Conservation (phyloP, 2,797 vertebrate genomes). For the Hoplostethus mediterraneus region DNA sequence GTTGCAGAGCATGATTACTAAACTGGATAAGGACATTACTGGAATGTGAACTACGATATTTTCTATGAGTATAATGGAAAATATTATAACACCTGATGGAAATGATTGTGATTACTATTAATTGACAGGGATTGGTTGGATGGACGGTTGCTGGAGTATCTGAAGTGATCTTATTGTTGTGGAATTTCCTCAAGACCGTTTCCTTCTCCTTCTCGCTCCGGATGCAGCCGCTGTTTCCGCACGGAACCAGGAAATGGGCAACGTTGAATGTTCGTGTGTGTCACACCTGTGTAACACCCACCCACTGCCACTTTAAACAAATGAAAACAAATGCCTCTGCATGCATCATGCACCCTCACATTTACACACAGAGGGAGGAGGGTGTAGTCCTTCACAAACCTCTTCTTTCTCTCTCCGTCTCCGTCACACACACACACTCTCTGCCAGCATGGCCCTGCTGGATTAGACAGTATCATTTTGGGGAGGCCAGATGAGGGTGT, state of each 20-base stretch:
- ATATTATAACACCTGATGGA: too few species aligned
- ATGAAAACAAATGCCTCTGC: constrained; percentile 17
- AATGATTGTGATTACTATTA: too few species aligned
- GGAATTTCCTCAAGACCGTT: constrained; percentile 36
- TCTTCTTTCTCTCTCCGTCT: constrained; percentile 9
- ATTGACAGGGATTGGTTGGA: not conserved
- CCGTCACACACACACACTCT: constrained; percentile 20
- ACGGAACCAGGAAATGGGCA: constrained; percentile 49
- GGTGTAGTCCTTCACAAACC: constrained; percentile 35
- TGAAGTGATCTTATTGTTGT: not conserved
- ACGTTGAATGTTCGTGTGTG: constrained; percentile 32
- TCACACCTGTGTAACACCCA: constrained; percentile 8
- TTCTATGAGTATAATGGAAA: not conserved
- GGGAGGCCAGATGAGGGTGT: constrained; percentile 60
- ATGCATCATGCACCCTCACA: constrained; percentile 8
- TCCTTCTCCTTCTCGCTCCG: constrained; percentile 39
- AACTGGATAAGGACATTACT: constrained; percentile 14
- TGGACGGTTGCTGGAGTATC: not conserved
- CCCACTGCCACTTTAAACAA: constrained; percentile 29
- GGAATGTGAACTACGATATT: not conserved
- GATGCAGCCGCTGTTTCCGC: constrained; percentile 53
- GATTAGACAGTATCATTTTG: constrained; percentile 66
- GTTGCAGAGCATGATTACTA: constrained; percentile 20
- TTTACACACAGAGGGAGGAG: constrained; percentile 28
- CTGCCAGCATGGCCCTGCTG: constrained; percentile 17